Evolutionary conservation across 2,888 invertebrate species (phyloP).

Genomic region (Drosophila quinaria): DNA sequence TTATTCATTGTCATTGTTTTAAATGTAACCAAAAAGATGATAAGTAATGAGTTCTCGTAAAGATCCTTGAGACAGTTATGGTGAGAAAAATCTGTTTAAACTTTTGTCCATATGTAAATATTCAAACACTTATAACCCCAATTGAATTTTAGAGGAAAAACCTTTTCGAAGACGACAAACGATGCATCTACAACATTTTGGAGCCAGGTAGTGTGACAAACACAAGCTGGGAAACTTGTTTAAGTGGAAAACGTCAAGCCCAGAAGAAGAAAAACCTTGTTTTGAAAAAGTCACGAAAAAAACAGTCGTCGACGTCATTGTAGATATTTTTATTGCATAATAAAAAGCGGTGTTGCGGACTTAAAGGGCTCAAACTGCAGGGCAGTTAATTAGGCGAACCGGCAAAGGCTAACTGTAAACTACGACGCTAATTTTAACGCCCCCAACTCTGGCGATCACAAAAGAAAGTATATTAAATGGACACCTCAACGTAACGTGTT

Average conservation of each 20-base stretch:
- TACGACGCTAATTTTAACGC: slow-evolving; percentile 41
- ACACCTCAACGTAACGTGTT: slow-evolving; percentile 30
- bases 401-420: slow-evolving; percentile 20
- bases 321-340: slow-evolving; percentile 62
- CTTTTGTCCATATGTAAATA: neutral
- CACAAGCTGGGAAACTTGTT: slow-evolving; percentile 11
- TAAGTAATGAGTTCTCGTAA: too few species aligned
- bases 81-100: neutral
- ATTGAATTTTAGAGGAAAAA: slow-evolving; percentile 1
- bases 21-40: too few species aligned
- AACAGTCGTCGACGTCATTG: slow-evolving; percentile 17
- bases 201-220: neutral
- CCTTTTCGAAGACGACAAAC: slow-evolving; percentile 5
- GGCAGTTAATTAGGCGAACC: slow-evolving; percentile 43
- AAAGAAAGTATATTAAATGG: slow-evolving; percentile 61
- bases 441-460: neutral
- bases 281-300: slow-evolving; percentile 27
- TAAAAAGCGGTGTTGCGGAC: slow-evolving; percentile 13
- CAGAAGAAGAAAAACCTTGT: slow-evolving; percentile 14
- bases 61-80: too few species aligned
- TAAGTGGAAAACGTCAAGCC: neutral
- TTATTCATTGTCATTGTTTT: too few species aligned
- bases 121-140: neutral
- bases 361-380: neutral
- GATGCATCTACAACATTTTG: slow-evolving; percentile 4